Evolutionary conservation across 1,140 invertebrate genomes (phyloP), one percentile per base, ranked within the genome.

Genomic region (Phenacoccus solenopsis): DNA sequence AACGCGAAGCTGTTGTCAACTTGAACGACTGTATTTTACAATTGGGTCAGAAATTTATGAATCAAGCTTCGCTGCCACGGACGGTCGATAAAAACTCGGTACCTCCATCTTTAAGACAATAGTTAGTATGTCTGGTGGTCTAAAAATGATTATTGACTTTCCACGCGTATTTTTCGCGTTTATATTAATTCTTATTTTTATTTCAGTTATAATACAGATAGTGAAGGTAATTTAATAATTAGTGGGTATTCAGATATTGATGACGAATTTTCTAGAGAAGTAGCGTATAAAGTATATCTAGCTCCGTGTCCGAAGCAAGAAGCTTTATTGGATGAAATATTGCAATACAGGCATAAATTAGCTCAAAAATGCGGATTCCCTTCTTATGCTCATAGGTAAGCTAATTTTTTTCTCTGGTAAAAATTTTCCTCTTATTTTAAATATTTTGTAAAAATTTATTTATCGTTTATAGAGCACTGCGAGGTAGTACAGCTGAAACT

Each of bases 321-420:
- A 75, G 77, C 84, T 61, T 77, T 94, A 13, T 81, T 98, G 1
- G 76, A 82, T 67, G 81, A 88, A 74, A 80, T 97, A 20, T 79
- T 98, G 12, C 79, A 82, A 56, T 85, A 87, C 0, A 79, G 96
- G 49, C 81, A 90, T 76, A 80, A 88, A 68, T 82, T 98, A 70
- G 94, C 94, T 0, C 78, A 85, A 67, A 82, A 91, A 25, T 96
- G 94, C 78, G 94, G 90, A 1, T 98, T 97, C 79, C 77, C 83
- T 10, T 88, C 91, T 0, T 98, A 93, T 78, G 88, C 90, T 24
- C 90, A 97, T 77, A 86, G 90, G 84, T 88, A 76, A 73, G 61
- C 16, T 10, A 24, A 24, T 64, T 25, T 64, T 64, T 25, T 64
- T 64, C 13, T 64, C 25, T n/a, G n/a, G n/a, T n/a, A n/a, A n/a